phyloP scores from a whole-genome alignment of 2,797 vertebrate species.

The Gorsachius magnificus region DNA sequence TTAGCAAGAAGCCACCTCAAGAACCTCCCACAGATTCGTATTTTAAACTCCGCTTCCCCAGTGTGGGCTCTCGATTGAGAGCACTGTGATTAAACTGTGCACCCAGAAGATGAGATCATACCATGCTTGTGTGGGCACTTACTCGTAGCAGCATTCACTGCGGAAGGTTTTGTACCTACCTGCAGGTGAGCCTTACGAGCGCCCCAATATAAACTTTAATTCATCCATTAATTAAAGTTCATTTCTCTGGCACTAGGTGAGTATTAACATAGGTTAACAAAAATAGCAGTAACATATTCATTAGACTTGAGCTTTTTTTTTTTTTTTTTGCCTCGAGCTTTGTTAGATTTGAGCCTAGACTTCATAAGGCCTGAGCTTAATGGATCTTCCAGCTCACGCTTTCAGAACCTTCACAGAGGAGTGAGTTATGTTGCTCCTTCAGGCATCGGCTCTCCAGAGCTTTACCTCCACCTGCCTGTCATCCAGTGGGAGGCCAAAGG shows the following conservation, averaged over 20 bases:
- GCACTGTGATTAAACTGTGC: conserved; percentile 52
- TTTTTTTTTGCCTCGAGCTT: neutral
- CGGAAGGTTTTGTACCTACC: neutral
- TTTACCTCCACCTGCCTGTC: neutral
- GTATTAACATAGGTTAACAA: neutral
- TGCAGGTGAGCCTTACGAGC: conserved; percentile 7
- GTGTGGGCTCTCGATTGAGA: conserved; percentile 35
- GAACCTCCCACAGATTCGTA: conserved; percentile 57
- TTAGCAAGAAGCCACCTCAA: conserved; percentile 51
- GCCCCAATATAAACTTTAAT: neutral
- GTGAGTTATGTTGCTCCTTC: neutral
- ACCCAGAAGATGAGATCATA: conserved; percentile 57
- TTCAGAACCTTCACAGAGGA: neutral
- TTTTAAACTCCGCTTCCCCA: conserved; percentile 55
- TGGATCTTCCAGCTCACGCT: neutral
- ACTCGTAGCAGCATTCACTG: conserved; percentile 17
- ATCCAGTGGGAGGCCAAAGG: neutral
- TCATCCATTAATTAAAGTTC: neutral
- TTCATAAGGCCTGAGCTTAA: neutral
- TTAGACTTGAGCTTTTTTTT: neutral
- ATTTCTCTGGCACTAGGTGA: neutral
- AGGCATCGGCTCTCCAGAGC: neutral
- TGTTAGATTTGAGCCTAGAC: neutral
- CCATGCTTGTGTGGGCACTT: neutral
- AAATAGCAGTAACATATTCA: neutral